Conservation (phyloP, 1,140 invertebrate species). For the Phymastichus coffea region DNA sequence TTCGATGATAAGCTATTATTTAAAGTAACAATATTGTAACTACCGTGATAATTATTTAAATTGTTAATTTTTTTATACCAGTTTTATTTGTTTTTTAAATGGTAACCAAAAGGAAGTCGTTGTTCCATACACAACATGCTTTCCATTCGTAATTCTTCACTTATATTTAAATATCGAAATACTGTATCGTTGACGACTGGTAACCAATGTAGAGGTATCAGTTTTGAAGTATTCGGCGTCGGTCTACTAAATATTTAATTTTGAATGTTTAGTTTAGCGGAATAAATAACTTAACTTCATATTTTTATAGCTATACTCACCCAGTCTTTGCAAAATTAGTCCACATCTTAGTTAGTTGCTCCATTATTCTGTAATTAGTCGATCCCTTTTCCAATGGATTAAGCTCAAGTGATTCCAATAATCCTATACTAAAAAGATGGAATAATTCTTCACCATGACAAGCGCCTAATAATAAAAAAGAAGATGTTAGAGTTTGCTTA, state of each 20-base stretch:
- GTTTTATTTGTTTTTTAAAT: not conserved
- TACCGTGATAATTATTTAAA: no score
- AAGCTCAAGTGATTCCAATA: not conserved
- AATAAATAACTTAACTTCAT: no score
- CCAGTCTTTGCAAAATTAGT: constrained; percentile 50
- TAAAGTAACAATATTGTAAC: no score
- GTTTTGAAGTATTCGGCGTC: constrained; percentile 3
- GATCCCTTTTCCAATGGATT: not conserved
- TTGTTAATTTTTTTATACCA: not conserved
- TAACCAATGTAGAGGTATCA: constrained; percentile 14
- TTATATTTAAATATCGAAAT: constrained; percentile 18
- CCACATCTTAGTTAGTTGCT: constrained; percentile 38
- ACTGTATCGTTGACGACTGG: constrained; percentile 14
- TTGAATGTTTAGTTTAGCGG: no score
- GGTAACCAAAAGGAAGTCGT: constrained; percentile 3
- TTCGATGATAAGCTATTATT: no score
- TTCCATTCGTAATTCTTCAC: constrained; percentile 16
- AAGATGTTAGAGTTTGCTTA: not conserved
- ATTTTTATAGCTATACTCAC: constrained; percentile 23
- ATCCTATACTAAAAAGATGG: constrained; percentile 32
- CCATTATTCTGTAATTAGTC: constrained; percentile 22
- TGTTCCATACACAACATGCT: constrained; percentile 11
- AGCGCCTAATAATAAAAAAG: constrained; percentile 30
- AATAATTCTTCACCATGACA: constrained; percentile 39
- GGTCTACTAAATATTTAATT: constrained; percentile 4